These are phyloP conservation scores for Triplophysa siluroides DNA, from an alignment of 2,113 vertebrate species.

Conservation along the genomic window DNA sequence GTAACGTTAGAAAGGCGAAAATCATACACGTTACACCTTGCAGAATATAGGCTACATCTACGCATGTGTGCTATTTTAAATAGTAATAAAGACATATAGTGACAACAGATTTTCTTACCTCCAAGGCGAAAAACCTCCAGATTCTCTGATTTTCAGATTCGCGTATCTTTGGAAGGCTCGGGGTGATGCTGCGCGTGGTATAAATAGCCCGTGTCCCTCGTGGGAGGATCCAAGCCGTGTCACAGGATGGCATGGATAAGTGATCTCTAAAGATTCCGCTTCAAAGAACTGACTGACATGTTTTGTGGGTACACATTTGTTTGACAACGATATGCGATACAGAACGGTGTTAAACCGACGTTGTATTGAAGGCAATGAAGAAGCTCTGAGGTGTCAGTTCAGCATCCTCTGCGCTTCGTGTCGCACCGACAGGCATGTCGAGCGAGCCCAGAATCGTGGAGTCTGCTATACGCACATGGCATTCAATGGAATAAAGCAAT, in stretches of 20 bases:
- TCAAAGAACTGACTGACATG: no score
- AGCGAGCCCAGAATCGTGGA: constrained; percentile 42
- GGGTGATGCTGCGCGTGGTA: constrained; percentile 56
- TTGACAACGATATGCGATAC: not conserved
- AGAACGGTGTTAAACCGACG: not conserved
- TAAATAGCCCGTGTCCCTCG: constrained; percentile 67
- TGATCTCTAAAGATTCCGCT: not conserved
- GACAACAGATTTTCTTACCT: constrained; percentile 35
- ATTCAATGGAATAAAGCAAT: not conserved
- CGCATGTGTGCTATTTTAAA: not conserved
- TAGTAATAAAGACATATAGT: not conserved
- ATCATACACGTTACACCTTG: constrained; percentile 45
- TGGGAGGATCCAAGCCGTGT: constrained; percentile 67
- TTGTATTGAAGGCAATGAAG: not conserved
- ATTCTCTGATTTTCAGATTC: constrained; percentile 3
- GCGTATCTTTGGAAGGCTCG: constrained; percentile 23
- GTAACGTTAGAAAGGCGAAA: not conserved
- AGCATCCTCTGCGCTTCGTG: constrained; percentile 62
- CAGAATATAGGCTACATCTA: constrained; percentile 66
- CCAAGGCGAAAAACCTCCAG: not conserved
- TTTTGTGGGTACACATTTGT: not conserved
- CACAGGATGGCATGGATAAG: constrained; percentile 55
- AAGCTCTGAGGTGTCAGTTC: constrained; percentile 3
- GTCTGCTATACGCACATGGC: not conserved
- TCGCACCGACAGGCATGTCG: constrained; percentile 43